Conservation (phyloP, 2,888 invertebrate genomes). For the Gasteruption jaculator region DNA sequence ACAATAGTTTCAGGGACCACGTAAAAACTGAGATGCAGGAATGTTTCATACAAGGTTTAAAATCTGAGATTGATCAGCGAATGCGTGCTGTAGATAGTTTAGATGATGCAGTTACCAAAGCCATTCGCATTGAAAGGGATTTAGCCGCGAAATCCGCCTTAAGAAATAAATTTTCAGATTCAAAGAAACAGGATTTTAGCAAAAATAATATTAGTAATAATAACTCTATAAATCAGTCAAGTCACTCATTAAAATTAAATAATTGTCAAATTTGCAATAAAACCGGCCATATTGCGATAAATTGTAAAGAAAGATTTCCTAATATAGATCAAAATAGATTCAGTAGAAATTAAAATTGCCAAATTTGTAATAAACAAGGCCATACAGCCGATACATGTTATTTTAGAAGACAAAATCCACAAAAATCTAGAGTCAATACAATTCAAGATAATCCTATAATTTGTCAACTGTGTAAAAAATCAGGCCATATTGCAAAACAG, state of each 20-base stretch:
- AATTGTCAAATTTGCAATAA: background rate
- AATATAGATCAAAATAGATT: no score
- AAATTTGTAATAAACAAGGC: constrained; percentile 3
- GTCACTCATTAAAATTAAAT: background rate
- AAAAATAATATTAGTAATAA: no score
- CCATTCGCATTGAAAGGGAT: background rate
- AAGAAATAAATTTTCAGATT: background rate
- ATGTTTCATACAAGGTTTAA: constrained; percentile 5
- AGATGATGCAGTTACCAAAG: background rate
- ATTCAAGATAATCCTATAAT: background rate
- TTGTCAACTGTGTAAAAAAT: background rate
- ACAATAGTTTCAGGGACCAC: background rate
- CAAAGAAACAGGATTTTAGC: no score
- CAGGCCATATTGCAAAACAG: constrained; percentile 3
- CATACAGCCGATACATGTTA: background rate
- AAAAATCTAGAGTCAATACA: no score
- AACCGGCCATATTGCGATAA: background rate
- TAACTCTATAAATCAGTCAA: no score
- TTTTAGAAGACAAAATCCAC: no score
- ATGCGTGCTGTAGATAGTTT: background rate
- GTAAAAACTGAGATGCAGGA: no score
- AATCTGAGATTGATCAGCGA: constrained; percentile 1
- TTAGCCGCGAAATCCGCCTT: background rate
- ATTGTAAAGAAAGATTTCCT: background rate
- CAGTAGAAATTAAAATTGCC: background rate